Conservation (phyloP, 2,797 vertebrate genomes). For the Pelochelys cantorii region DNA sequence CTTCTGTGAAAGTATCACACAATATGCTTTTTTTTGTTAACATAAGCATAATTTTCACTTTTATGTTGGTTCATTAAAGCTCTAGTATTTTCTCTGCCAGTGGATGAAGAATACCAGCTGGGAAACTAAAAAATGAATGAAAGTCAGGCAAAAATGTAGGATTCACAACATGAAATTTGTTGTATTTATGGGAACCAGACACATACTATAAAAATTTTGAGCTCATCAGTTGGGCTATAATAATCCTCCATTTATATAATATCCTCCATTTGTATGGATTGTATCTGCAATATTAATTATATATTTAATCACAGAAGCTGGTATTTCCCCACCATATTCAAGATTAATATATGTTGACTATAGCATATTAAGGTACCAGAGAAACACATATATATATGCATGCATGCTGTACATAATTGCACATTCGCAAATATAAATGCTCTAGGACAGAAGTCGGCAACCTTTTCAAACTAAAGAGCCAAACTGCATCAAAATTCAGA, state of each 20-base stretch:
- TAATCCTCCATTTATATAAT: not conserved
- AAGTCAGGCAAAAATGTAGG: not conserved
- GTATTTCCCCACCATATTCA: not conserved
- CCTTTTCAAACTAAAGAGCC: too few relatives aligned
- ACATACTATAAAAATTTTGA: constrained; percentile 17
- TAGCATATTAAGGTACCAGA: not conserved
- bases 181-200: constrained; percentile 30
- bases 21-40: constrained; percentile 21
- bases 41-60: constrained; percentile 28
- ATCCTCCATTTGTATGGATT: not conserved
- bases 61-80: constrained; percentile 65
- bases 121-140: constrained; percentile 58
- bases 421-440: not conserved
- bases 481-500: too few relatives aligned
- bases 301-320: not conserved
- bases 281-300: constrained; percentile 11
- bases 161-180: constrained; percentile 1
- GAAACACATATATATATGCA: not conserved
- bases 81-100: constrained; percentile 60
- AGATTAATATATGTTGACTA: not conserved
- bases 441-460: too few relatives aligned
- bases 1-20: constrained; percentile 16
- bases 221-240: not conserved
- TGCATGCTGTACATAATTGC: not conserved
- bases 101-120: constrained; percentile 68